Evolutionary conservation across 2,797 vertebrate genomes (phyloP).

Genomic region (Phrynocephalus guinanensis): DNA sequence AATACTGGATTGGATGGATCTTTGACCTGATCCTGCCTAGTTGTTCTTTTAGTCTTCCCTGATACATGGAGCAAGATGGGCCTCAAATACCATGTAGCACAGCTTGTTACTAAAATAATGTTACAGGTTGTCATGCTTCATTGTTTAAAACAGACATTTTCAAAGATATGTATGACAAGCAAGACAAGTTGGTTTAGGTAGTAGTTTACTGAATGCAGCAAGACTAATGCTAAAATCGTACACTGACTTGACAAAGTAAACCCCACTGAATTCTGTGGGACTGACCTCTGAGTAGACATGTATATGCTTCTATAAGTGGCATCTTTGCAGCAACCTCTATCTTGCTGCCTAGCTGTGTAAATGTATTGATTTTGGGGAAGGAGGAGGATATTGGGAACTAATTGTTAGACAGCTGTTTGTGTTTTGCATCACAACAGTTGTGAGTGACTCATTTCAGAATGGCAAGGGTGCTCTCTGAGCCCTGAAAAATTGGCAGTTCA

Average conservation of each 20-base stretch:
- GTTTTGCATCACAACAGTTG: neutral
- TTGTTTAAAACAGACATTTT: neutral
- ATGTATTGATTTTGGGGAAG: neutral
- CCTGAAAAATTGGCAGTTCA: neutral
- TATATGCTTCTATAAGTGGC: neutral
- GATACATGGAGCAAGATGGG: neutral
- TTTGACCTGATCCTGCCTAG: neutral
- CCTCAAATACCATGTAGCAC: neutral
- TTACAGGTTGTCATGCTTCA: neutral
- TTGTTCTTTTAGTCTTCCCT: neutral
- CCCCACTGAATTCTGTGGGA: neutral
- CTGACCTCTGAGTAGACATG: neutral
- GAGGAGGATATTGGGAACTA: neutral
- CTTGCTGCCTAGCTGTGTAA: neutral
- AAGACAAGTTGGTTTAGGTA: neutral
- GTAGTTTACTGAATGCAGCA: neutral
- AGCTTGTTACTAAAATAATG: neutral
- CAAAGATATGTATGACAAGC: neutral
- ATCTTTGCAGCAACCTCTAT: neutral
- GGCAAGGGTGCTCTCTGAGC: neutral
- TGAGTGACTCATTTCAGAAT: neutral
- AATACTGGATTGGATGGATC: too few species aligned
- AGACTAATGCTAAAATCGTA: neutral
- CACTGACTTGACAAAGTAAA: neutral
- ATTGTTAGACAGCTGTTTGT: neutral